These are phyloP conservation scores for Cygnus atratus DNA, from an alignment of 2,113 vertebrate species.

Conservation along the genomic window DNA sequence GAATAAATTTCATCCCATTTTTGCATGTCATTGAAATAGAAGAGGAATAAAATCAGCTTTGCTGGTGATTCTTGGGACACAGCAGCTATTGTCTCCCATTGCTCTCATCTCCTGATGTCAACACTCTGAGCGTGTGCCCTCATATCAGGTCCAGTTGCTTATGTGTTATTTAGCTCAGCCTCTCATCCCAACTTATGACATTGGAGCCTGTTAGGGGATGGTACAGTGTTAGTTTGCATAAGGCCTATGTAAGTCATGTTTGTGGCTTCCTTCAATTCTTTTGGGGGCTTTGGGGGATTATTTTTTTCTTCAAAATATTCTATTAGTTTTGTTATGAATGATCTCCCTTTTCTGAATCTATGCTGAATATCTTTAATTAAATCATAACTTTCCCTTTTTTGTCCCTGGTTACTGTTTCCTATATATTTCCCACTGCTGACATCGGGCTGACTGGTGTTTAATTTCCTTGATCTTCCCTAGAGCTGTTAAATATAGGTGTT, in stretches of 20 bases:
- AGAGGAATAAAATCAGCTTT: neutral
- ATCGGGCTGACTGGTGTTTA: constrained; percentile 75
- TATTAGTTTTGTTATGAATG: constrained; percentile 80
- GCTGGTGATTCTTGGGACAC: constrained; percentile 20
- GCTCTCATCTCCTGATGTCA: neutral
- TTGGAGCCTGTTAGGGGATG: constrained; percentile 47
- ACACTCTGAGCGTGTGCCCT: neutral
- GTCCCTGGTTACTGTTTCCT: constrained; percentile 80
- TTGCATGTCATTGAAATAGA: neutral
- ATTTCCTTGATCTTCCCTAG: constrained; percentile 74
- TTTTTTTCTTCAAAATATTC: constrained; percentile 72
- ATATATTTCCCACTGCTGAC: constrained; percentile 75
- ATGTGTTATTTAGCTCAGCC: constrained; percentile 32
- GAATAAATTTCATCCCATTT: neutral
- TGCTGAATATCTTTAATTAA: constrained; percentile 86
- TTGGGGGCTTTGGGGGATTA: constrained; percentile 6
- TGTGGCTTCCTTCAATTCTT: constrained; percentile 64
- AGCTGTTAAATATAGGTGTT: constrained; percentile 67
- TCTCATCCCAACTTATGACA: neutral
- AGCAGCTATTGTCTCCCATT: neutral
- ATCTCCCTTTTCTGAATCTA: constrained; percentile 82
- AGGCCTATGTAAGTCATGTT: constrained; percentile 64
- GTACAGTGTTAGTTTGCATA: constrained; percentile 39
- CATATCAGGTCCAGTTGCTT: neutral
- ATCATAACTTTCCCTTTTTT: constrained; percentile 82